Percentiles rank a stretch among this genome's conserved stretches.
Conservation (phyloP, 2,797 vertebrate species). For the Onychomys torridus region DNA sequence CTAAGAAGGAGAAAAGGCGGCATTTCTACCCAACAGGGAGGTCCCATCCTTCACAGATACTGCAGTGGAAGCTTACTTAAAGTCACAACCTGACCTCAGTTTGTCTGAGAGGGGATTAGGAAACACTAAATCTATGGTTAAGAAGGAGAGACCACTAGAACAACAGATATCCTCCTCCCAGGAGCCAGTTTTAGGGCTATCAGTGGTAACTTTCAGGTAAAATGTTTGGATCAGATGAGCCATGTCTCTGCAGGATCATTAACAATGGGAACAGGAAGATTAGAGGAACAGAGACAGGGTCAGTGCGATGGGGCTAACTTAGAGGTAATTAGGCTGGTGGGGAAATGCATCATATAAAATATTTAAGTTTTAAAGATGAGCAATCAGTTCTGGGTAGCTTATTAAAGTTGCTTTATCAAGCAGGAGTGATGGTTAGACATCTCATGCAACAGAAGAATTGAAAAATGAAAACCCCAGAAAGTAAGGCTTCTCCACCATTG, state of each 20-base stretch:
- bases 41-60: neutral
- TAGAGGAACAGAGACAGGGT: neutral
- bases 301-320: neutral
- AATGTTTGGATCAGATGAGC: neutral
- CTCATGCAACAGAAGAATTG: neutral
- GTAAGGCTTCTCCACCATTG: neutral
- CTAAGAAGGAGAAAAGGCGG: neutral
- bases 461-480: constrained; percentile 15
- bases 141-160: neutral
- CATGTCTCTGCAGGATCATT: neutral
- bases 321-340: neutral
- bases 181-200: neutral
- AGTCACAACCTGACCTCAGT: neutral
- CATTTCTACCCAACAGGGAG: neutral
- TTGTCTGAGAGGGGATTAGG: neutral
- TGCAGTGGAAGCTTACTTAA: neutral
- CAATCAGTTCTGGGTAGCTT: constrained; percentile 1
- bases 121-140: constrained; percentile 9
- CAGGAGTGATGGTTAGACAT: neutral
- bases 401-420: constrained; percentile 22
- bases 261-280: neutral
- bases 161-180: neutral
- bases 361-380: constrained; percentile 16
- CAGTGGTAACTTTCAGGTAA: neutral
- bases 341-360: neutral